Evolutionary conservation across 1,140 invertebrate genomes (phyloP), one percentile per base, ranked within the genome.

Genomic region (Leptonema lineaticorne): DNA sequence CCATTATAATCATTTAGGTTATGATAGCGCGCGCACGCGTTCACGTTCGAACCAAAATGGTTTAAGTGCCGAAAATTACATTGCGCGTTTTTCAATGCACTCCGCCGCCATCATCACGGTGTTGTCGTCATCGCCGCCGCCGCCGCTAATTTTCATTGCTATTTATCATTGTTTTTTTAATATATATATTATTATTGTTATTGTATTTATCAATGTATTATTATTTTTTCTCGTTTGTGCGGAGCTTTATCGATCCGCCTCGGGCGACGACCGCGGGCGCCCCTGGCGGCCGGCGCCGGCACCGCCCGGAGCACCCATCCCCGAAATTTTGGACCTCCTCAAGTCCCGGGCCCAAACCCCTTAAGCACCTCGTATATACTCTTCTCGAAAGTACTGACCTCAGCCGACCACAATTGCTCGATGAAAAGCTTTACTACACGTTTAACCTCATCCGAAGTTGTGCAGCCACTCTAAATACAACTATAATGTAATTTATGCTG

Each of bases 201-300:
- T n/a, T 28, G 11, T 26, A n/a, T 62, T 16, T 27, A 28, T 2
- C 9, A 3, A 8, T 58, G 24, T 26, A 8, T 28, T 58, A 22
- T 58, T 58, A 28, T 59, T 59, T 59, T 59, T 59, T 16, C 24
- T 18, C 28, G 28, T 22, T 27, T 46, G 33, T 63, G 26, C 59
- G 59, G 33, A 45, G 62, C 62, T 64, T 64, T 64, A 64, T 64
- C 62, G 62, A 64, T 64, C 62, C 45, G 45, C 45, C 45, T 64
- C 45, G 62, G 62, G 59, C 59, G 59, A 45, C n/a, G 45, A 33
- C 45, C 24, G 45, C 30, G 2, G 45, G 62, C 62, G 62, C 62
- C 62, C 45, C 62, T 46, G 24, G 62, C 62, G 62, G 24, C 62
- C 62, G 62, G 26, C 41, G 62, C 62, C 20, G 45, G 46, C 62